phyloP scores from a whole-genome alignment of 2,888 invertebrate species.

The Drosophila parthenogenetica region DNA sequence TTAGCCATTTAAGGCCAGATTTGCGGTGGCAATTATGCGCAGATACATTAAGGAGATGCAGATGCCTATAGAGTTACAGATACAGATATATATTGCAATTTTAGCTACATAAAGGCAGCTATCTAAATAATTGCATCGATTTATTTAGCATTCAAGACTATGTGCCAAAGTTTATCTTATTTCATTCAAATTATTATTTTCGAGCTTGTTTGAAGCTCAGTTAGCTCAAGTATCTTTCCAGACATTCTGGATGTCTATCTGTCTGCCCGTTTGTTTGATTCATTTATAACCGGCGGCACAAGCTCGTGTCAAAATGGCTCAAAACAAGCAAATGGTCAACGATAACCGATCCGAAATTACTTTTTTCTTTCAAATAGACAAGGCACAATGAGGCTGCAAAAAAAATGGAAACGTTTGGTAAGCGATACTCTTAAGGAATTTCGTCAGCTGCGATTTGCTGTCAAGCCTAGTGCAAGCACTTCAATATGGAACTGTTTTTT shows the following conservation, averaged over 20 bases:
- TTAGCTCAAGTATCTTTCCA: constrained; percentile 22
- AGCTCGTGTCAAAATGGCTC: constrained; percentile 74
- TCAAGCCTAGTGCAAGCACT: constrained; percentile 74
- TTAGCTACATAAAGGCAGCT: constrained; percentile 20
- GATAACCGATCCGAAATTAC: constrained; percentile 73
- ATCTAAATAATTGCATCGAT: constrained; percentile 60
- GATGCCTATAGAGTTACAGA: constrained; percentile 18
- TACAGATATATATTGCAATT: constrained; percentile 15
- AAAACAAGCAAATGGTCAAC: constrained; percentile 73
- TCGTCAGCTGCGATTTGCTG: constrained; percentile 65
- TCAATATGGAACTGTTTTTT: constrained; percentile 48
- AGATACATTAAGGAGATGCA: constrained; percentile 24
- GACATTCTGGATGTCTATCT: constrained; percentile 6
- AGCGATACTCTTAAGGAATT: constrained; percentile 70
- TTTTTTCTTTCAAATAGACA: constrained; percentile 50
- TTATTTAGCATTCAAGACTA: constrained; percentile 58
- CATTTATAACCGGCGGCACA: constrained; percentile 55
- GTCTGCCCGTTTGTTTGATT: constrained; percentile 28
- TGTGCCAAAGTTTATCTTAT: constrained; percentile 67
- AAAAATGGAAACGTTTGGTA: constrained; percentile 75
- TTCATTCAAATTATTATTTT: constrained; percentile 49
- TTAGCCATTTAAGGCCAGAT: constrained; percentile 73
- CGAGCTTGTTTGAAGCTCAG: constrained; percentile 7
- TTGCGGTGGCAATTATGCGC: constrained; percentile 65
- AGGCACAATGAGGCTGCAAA: constrained; percentile 71